Evolutionary conservation across 2,888 invertebrate genomes (phyloP), one percentile per base, ranked within the genome.

Genomic region (Eupeodes luniger): DNA sequence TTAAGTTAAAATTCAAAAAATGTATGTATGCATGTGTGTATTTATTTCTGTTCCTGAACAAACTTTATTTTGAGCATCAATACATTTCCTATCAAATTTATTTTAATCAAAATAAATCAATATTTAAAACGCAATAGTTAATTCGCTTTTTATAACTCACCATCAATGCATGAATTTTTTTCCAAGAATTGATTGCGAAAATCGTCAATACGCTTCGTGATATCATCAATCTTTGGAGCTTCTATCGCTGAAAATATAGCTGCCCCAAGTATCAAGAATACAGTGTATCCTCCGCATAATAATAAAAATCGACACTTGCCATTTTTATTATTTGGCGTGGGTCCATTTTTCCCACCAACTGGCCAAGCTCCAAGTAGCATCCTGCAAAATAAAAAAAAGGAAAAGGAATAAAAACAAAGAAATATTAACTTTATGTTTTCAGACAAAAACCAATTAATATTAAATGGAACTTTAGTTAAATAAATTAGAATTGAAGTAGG

Each of bases 181-280:
- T 93, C 92, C 34, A 96, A 94, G 93, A 97, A 97, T 75, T 94
- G 93, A 49, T 93, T 91, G 91, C 96, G 95, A 85, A 95, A 92
- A 51, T 93, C 92, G 75, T 94, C 94, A 61, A 97, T 93, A 62
- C 94, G 94, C 70, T 94, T 94, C 51, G 95, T 95, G 79, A 95
- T 94, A 72, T 94, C 94, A 59, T 94, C 94, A 92, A 97, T 97
- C 90, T 95, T 94, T 0, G 97, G 97, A 6, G 95, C 95, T 93
- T 97, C 97, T 89, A 97, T 96, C n/a, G 96, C 95, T 81, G 96
- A 96, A 93, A 97, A 97, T 85, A 97, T 95, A 19, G 96, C 94
- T 0, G 97, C 97, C 19, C 97, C 98, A 92, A 96, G 93, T 51
- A 96, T 93, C 85, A 96, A 92, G 92, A 96, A 96, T 53, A 95